Percentiles rank a stretch among this genome's conserved stretches.
phyloP scores from a whole-genome alignment of 2,797 vertebrate genomes.

The Xiphophorus birchmanni region DNA sequence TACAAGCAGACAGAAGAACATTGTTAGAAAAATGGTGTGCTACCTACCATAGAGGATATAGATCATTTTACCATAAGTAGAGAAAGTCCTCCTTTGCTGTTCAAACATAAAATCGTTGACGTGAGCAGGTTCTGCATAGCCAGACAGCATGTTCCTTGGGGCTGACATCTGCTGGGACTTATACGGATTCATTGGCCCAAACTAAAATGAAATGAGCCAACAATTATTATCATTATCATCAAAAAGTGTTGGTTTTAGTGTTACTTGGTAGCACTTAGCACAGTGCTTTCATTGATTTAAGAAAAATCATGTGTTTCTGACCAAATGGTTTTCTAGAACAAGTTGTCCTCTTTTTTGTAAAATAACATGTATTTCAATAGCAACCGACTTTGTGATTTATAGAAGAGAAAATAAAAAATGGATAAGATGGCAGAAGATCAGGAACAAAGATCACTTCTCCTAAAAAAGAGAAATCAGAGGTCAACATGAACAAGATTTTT shows the following conservation, averaged over 20 bases:
- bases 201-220: conserved; percentile 72
- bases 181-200: conserved; percentile 95
- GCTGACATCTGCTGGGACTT: conserved; percentile 96
- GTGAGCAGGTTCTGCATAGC: conserved; percentile 94
- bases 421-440: neutral
- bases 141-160: conserved; percentile 98
- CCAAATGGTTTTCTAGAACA: neutral
- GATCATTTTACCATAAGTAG: conserved; percentile 87
- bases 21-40: neutral
- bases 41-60: neutral
- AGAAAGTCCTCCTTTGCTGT: conserved; percentile 96
- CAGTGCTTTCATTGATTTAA: neutral
- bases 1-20: conserved; percentile 59
- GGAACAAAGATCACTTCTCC: neutral
- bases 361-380: neutral
- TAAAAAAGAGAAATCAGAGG: neutral
- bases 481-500: neutral
- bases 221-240: neutral
- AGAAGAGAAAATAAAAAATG: neutral
- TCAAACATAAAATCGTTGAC: conserved; percentile 99
- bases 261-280: neutral
- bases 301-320: neutral
- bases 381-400: neutral
- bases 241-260: neutral
- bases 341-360: neutral